Base-by-base conservation (phyloP, 2,888 invertebrate species). In the Epicampocera succincta region DNA sequence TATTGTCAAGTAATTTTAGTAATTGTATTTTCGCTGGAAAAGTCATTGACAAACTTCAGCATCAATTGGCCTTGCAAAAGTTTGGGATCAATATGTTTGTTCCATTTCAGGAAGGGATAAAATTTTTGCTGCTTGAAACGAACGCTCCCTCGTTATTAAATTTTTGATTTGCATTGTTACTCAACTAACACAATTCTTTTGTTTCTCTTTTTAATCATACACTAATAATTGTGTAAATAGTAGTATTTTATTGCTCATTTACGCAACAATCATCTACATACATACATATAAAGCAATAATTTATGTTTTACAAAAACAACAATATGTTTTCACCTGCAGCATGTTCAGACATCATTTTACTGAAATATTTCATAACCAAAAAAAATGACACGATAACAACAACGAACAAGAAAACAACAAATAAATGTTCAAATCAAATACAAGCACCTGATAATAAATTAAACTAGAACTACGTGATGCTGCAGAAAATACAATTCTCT, bases 361-460 rank as follows among this genome's bases (percentile, higher is more conserved):
- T 66, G 29, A 11, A 29, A 4, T 40, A 12, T 68, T 68, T 66
- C 25, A 29, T 0, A 46, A 46, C 12, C n/a, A 17, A 44, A 40
- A 33, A 48, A 21, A 63, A 63, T 29, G 6, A 42, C 15, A 40
- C 40, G 19, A 63, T n/a, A n/a, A n/a, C n/a, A n/a, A n/a, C n/a
- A 29, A 33, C 60, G 9, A 13, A 69, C 46, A 52, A 42, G 15
- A 50, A 40, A 50, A 5, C 54, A 38, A 19, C 13, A 65, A 65
- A 46, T 58, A 58, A 58, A 66, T 54, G 33, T 44, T 44, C 15
- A 63, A 80, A 58, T 80, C 80, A 80, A 65, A 71, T 66, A 71
- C 80, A 75, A 66, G 40, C 75, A 80, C 69, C 80, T 75, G 80
- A 44, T 65, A 65, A 80, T 80, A 80, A 80, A 80, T 80, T 75